These are phyloP conservation scores for Noctua janthe DNA, from an alignment of 2,888 invertebrate genomes.

Conservation along the genomic window DNA sequence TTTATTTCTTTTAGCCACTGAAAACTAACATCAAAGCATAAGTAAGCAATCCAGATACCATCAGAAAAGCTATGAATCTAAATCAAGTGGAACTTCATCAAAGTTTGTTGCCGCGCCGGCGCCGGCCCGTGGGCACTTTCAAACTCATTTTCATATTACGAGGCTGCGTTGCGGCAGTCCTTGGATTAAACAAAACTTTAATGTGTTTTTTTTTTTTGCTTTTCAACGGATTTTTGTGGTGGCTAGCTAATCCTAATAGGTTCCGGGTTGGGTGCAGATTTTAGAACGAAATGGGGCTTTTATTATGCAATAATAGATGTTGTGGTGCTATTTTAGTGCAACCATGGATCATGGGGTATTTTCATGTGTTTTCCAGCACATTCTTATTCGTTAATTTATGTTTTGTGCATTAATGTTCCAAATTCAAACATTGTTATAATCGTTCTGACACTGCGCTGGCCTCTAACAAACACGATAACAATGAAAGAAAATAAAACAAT, in stretches of 20 bases:
- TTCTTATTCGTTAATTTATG: no score
- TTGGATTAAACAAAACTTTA: slow-evolving; percentile 74
- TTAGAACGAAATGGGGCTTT: neutral
- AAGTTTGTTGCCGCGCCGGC: slow-evolving; percentile 79
- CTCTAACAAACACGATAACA: no score
- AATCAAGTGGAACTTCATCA: slow-evolving; percentile 85
- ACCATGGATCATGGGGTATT: neutral
- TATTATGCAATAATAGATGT: neutral
- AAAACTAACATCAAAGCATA: slow-evolving; percentile 77
- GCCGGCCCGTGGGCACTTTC: slow-evolving; percentile 78
- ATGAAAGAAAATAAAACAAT: no score
- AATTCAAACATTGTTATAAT: no score
- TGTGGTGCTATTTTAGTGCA: neutral
- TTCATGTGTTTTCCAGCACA: no score
- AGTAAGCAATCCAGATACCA: slow-evolving; percentile 80
- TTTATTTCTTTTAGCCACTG: slow-evolving; percentile 56
- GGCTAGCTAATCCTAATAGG: slow-evolving; percentile 36
- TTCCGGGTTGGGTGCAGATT: slow-evolving; percentile 13
- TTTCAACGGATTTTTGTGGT: slow-evolving; percentile 37
- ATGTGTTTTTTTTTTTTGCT: slow-evolving; percentile 65
- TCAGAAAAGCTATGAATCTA: slow-evolving; percentile 87
- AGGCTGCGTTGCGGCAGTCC: slow-evolving; percentile 66
- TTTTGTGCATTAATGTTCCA: no score
- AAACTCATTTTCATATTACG: slow-evolving; percentile 86
- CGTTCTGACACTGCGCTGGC: no score